These are phyloP conservation scores for Ictalurus furcatus DNA, from an alignment of 2,113 vertebrate species.

Conservation along the genomic window DNA sequence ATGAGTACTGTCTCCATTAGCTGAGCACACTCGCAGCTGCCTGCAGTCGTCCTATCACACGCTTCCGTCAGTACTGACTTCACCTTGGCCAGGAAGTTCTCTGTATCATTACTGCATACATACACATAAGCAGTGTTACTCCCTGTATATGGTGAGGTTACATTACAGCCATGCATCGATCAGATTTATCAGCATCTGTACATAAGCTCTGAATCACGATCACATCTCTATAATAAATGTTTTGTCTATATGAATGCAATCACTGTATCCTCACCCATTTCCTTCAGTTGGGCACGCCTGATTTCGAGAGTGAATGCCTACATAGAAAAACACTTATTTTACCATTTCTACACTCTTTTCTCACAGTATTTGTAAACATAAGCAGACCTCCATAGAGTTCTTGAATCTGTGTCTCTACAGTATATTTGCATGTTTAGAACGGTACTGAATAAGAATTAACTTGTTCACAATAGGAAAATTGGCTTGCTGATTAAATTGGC, in stretches of 20 bases:
- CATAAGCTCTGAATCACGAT: too few relatives aligned
- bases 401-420: background rate
- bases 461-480: too few relatives aligned
- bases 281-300: background rate
- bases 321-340: too few relatives aligned
- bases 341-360: too few relatives aligned
- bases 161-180: background rate
- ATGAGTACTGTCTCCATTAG: conserved; percentile 41
- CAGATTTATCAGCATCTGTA: background rate
- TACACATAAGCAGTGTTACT: background rate
- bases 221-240: too few relatives aligned
- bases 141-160: background rate
- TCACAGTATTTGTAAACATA: too few relatives aligned
- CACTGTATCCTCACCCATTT: background rate
- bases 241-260: too few relatives aligned
- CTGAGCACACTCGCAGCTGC: conserved; percentile 39
- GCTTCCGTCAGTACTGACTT: background rate
- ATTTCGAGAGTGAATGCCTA: background rate
- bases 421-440: too few relatives aligned
- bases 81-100: background rate
- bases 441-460: too few relatives aligned
- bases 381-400: too few relatives aligned
- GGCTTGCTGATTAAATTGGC: too few relatives aligned
- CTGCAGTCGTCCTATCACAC: background rate
- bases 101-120: background rate